Percentiles rank a stretch among this genome's conserved stretches.
phyloP scores from a whole-genome alignment of 1,140 invertebrate genomes.

The Platyura marginata region DNA sequence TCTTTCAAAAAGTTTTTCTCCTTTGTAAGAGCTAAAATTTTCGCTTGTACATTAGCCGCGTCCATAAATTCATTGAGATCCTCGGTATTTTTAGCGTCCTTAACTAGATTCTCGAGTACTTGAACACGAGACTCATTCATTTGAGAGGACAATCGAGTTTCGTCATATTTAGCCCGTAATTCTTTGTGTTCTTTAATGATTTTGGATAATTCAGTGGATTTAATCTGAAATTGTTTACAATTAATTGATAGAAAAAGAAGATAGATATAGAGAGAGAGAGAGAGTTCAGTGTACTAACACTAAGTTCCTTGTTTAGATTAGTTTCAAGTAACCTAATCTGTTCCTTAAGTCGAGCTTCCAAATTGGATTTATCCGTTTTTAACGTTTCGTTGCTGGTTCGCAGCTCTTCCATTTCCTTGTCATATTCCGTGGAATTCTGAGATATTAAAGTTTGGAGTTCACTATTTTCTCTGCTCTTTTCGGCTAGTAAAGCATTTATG shows the following conservation, averaged over 20 bases:
- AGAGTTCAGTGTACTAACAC: too few species aligned
- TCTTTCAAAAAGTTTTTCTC: constrained; percentile 22
- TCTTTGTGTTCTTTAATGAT: constrained; percentile 19
- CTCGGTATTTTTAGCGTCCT: constrained; percentile 21
- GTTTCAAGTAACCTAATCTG: not conserved
- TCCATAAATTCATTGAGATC: constrained; percentile 24
- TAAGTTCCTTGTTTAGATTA: not conserved
- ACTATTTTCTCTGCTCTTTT: constrained; percentile 32
- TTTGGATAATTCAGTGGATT: not conserved
- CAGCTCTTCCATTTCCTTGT: constrained; percentile 13
- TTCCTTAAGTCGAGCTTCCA: constrained; percentile 27
- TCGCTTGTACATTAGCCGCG: constrained; percentile 27
- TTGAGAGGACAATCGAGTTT: constrained; percentile 14
- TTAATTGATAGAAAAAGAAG: too few species aligned
- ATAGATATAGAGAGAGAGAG: too few species aligned
- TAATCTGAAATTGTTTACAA: not conserved
- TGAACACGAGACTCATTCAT: constrained; percentile 20
- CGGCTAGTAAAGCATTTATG: constrained; percentile 27
- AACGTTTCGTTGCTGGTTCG: constrained; percentile 18
- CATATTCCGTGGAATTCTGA: constrained; percentile 26
- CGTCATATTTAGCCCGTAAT: constrained; percentile 11
- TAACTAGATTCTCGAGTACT: constrained; percentile 27
- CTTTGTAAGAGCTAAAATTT: constrained; percentile 26
- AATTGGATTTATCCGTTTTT: constrained; percentile 19
- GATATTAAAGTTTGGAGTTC: constrained; percentile 27